Base-by-base conservation (phyloP, 1,140 invertebrate species). In the Ruditapes philippinarum region DNA sequence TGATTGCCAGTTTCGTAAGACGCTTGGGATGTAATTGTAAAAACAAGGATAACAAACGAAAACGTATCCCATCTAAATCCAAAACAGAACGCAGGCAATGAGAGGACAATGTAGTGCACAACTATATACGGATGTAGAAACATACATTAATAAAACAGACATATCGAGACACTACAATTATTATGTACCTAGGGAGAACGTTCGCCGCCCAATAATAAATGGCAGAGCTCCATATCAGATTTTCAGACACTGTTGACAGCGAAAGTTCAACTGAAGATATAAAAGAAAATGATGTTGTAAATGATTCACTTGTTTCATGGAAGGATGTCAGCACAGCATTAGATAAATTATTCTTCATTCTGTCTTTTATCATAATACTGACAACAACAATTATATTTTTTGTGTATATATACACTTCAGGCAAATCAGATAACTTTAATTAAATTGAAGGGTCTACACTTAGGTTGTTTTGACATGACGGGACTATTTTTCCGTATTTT, bases 301-400 rank as follows among this genome's bases (percentile, higher is more conserved):
- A 49, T 11, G 45, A 49, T 49, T 19, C 7, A 49, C 7, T 11
- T 38, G n/a, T 70, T 7, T 11, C 19, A 7, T 70, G 65, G 65
- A 70, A 70, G n/a, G 65, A 70, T 70, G 65, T 38, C 28, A 70
- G 65, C 36, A 11, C n/a, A 36, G 65, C 65, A 14, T 33, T 70
- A 7, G 65, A 70, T 31, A 70, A 70, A 38, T 11, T 70, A 11
- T 36, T 33, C 36, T 70, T 70, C 36, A 31, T 70, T 7, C n/a
- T 70, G 14, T 70, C 31, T 14, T 7, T 36, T 25, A 31, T 38
- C 4, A 31, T 70, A 33, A 5, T 38, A 3, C 36, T 38, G 9
- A 38, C 36, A 14, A n/a, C n/a, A 36, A 36, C 65, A 9, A 31
- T 36, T 9, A n/a, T 38, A 33, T 36, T 70, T 38, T 70, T 70